phyloP scores from a whole-genome alignment of 2,888 invertebrate species.

The Diogma glabrata region DNA sequence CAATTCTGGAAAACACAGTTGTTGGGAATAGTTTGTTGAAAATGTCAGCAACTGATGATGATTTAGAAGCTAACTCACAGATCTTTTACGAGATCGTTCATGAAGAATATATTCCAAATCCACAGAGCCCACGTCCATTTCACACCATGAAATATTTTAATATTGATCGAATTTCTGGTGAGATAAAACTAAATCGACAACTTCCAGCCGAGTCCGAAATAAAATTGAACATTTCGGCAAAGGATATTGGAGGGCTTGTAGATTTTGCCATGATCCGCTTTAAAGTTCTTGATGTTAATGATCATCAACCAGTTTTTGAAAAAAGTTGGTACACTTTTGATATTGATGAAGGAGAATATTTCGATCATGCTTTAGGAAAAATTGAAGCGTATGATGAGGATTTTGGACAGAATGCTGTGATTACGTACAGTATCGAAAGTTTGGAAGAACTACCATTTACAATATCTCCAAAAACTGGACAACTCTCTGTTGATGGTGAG shows the following conservation, averaged over 20 bases:
- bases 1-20: conserved; percentile 58
- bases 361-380: conserved; percentile 56
- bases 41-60: conserved; percentile 59
- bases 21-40: conserved; percentile 58
- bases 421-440: conserved; percentile 54
- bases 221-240: conserved; percentile 60
- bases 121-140: conserved; percentile 30
- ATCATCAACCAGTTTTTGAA: conserved; percentile 72
- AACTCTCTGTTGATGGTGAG: conserved; percentile 58
- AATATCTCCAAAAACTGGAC: conserved; percentile 55
- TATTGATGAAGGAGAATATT: conserved; percentile 66
- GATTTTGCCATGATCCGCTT: conserved; percentile 59
- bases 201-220: conserved; percentile 66
- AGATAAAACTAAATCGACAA: conserved; percentile 56
- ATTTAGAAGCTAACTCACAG: conserved; percentile 56
- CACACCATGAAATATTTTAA: conserved; percentile 50
- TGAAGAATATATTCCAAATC: conserved; percentile 48
- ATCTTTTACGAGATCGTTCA: conserved; percentile 59
- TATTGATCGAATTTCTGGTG: conserved; percentile 64
- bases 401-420: conserved; percentile 65
- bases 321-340: conserved; percentile 76
- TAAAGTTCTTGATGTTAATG: conserved; percentile 68
- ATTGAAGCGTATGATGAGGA: conserved; percentile 71
- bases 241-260: conserved; percentile 61
- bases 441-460: conserved; percentile 51